Conservation (phyloP, 2,888 invertebrate species). For the Sarcophaga rosellei region DNA sequence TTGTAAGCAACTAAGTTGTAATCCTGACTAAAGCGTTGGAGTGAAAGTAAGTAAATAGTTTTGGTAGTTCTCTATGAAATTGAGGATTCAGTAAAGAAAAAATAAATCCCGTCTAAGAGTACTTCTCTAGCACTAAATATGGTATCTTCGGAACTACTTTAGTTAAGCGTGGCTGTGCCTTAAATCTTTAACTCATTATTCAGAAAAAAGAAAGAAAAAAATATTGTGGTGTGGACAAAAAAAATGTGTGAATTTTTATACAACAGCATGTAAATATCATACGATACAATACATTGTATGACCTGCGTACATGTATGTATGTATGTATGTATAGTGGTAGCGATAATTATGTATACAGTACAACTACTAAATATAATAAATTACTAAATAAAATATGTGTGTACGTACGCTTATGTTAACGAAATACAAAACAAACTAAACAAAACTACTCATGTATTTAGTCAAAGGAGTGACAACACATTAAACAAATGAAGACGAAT, state of each 20-base stretch:
- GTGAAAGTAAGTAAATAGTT: too few relatives aligned
- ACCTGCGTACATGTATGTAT: background rate
- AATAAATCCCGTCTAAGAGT: too few relatives aligned
- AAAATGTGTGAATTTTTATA: background rate
- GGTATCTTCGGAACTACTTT: background rate
- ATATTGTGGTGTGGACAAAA: background rate
- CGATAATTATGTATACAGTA: constrained; percentile 76
- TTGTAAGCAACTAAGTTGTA: too few relatives aligned
- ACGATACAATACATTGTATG: background rate
- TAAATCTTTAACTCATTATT: constrained; percentile 11
- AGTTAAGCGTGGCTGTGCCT: background rate
- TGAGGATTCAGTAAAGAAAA: too few relatives aligned
- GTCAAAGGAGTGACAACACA: constrained; percentile 60
- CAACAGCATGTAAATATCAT: background rate
- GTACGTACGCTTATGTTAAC: constrained; percentile 54
- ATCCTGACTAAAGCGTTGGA: too few relatives aligned
- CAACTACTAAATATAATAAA: constrained; percentile 77
- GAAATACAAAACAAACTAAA: constrained; percentile 47
- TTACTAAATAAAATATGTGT: constrained; percentile 76
- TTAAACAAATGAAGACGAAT: constrained; percentile 54
- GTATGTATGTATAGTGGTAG: constrained; percentile 51
- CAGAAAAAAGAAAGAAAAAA: too few relatives aligned
- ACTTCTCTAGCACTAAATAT: too few relatives aligned
- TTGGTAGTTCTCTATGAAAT: too few relatives aligned
- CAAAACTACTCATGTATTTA: constrained; percentile 50